phyloP scores from a whole-genome alignment of 2,797 vertebrate genomes.

The Chromobotia macracanthus region DNA sequence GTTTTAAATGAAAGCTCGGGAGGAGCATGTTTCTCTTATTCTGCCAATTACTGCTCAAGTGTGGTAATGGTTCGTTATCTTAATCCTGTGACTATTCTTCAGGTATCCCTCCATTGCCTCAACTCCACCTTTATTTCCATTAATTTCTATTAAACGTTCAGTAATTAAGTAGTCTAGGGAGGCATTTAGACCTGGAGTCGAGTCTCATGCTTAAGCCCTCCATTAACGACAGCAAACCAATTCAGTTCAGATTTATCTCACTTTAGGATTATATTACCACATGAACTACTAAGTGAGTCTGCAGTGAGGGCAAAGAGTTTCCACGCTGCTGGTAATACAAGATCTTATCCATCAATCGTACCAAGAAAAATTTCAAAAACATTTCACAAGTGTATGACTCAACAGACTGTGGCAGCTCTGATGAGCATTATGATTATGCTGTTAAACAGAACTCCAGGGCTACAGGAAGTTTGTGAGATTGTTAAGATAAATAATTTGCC shows the following conservation, averaged over 20 bases:
- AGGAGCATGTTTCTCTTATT: not conserved
- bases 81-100: not conserved
- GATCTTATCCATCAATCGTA: not conserved
- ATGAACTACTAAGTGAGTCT: not conserved
- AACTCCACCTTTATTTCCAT: not conserved
- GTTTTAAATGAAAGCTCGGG: too few relatives aligned
- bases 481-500: not conserved
- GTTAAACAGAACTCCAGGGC: not conserved
- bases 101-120: not conserved
- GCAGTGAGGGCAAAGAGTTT: not conserved
- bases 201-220: slow-evolving; percentile 11
- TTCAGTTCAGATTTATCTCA: slow-evolving; percentile 1
- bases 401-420: not conserved
- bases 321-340: not conserved
- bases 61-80: not conserved
- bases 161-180: not conserved
- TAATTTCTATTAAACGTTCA: not conserved
- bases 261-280: not conserved
- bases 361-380: not conserved
- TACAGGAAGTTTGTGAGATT: not conserved
- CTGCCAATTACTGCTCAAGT: not conserved
- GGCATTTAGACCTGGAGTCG: not conserved
- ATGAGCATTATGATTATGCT: not conserved
- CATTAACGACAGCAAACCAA: slow-evolving; percentile 1
- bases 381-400: not conserved